Evolutionary conservation across 2,888 invertebrate genomes (phyloP).

Genomic region (Nymphalis polychloros): DNA sequence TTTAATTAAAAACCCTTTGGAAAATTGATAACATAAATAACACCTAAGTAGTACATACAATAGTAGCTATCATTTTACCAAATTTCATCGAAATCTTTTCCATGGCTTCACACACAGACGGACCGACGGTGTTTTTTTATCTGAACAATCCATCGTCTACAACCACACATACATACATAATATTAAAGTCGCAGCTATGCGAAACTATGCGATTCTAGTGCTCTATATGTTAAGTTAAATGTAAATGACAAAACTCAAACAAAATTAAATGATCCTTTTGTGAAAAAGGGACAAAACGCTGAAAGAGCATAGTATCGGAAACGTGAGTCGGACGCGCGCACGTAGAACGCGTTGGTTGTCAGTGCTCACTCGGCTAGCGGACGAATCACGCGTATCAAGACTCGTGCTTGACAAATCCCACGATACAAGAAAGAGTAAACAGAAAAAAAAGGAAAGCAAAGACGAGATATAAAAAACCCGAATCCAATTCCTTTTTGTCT

Average conservation of each 20-base stretch:
- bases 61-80: no score
- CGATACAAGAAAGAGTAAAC: slow-evolving; percentile 21
- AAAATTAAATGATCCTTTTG: slow-evolving; percentile 9
- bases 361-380: slow-evolving; percentile 68
- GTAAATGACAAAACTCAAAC: background rate
- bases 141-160: no score
- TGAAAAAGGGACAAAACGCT: slow-evolving; percentile 46
- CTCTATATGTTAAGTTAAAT: background rate
- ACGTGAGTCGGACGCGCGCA: slow-evolving; percentile 55
- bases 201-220: background rate
- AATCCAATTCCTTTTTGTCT: background rate
- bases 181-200: no score
- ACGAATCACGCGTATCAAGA: slow-evolving; percentile 57
- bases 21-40: no score
- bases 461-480: background rate
- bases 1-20: no score
- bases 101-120: no score
- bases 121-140: no score
- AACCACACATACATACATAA: no score
- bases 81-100: no score
- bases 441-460: slow-evolving; percentile 6
- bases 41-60: no score
- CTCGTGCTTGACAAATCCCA: slow-evolving; percentile 14
- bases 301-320: slow-evolving; percentile 57
- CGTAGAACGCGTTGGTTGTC: slow-evolving; percentile 50